These are phyloP conservation scores for Alligator sinensis DNA, from an alignment of 2,113 vertebrate genomes.

Conservation along the genomic window DNA sequence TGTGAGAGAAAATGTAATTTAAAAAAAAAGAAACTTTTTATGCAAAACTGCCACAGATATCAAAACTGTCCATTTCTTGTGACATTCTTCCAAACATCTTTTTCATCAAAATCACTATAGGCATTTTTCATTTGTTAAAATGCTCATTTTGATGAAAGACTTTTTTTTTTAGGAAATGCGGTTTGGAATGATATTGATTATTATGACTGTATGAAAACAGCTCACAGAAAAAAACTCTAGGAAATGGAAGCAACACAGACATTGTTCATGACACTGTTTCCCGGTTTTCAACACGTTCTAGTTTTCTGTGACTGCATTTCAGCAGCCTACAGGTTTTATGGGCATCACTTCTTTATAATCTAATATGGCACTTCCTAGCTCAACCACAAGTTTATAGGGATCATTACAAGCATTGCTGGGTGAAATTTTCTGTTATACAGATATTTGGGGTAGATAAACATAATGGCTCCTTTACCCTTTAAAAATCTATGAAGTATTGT, in stretches of 20 bases:
- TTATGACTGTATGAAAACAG: conserved; percentile 17
- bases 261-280: background rate
- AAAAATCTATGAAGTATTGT: background rate
- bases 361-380: background rate
- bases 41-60: background rate
- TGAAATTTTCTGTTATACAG: background rate
- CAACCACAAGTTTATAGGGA: background rate
- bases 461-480: rapidly evolving
- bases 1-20: background rate
- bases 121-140: conserved; percentile 15
- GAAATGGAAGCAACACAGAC: background rate
- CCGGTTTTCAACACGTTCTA: background rate
- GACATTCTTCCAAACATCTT: conserved; percentile 4
- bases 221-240: background rate
- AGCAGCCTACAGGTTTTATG: background rate
- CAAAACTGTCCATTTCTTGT: background rate
- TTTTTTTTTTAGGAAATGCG: background rate
- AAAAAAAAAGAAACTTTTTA: background rate
- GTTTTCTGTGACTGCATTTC: background rate
- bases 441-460: background rate
- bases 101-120: conserved; percentile 51
- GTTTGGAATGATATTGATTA: too few relatives aligned
- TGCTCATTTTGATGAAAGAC: conserved; percentile 2
- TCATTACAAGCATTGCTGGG: background rate
- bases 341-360: background rate